Base-by-base conservation (phyloP, 2,797 vertebrate genomes). In the Falco rusticolus region DNA sequence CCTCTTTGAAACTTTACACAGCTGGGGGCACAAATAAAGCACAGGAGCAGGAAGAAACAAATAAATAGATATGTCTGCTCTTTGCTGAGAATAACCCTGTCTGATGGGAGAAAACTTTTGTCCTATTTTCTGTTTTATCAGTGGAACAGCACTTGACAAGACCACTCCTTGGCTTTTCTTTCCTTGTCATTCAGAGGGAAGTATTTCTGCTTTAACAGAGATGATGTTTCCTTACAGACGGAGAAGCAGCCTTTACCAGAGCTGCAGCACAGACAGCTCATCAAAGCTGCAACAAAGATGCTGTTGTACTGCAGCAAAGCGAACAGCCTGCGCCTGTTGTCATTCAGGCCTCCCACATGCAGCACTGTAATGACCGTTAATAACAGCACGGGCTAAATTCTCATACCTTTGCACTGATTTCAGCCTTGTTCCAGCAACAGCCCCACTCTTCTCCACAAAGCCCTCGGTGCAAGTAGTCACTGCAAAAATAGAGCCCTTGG, bases 91-190 rank as follows among this genome's bases (percentile, higher is more conserved):
- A 47, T 63, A 92, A 48, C 61, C 7, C 10, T 48, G 50, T 63
- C 51, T 88, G 89, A 93, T n/a, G 26, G 63, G 26, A 90, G 83
- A 76, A 96, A 94, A 82, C 80, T 93, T 94, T 59, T 48, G 43
- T 88, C 50, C 83, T 76, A 41, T 81, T 90, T 94, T 92, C 85
- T 59, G 50, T 91, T 96, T 92, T 86, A 68, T 90, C 96, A 81
- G 59, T 3, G 10, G 76, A 94, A 48, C 43, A 48, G 87, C n/a
- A 6, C 76, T 93, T 84, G 91, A 88, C 93, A 66, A 78, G 85
- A 75, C 89, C 65, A 64, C 76, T 82, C 87, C 95, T 94, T 0
- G 0, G 65, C 85, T 94, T 80, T 57, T 34, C 90, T 90, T 89
- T 66, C 66, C 87, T 72, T 74, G 84, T 66, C 5, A 2, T 87